phyloP scores from a whole-genome alignment of 2,888 invertebrate species.

The Ormyrus thymus region DNA sequence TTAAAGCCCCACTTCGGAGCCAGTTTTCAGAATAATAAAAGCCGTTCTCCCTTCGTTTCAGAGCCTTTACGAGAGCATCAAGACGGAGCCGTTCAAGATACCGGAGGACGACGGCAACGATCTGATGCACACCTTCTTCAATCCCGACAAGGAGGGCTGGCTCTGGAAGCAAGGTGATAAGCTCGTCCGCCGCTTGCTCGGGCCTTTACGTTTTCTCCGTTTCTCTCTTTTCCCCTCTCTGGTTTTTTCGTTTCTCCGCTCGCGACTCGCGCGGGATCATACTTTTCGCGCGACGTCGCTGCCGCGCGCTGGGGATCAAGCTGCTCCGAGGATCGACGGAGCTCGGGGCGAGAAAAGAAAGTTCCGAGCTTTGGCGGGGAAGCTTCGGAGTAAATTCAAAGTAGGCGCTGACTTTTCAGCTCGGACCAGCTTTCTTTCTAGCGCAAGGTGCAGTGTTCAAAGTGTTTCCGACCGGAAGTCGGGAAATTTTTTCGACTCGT shows the following conservation, averaged over 20 bases:
- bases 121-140: conserved; percentile 99
- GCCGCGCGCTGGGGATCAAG: not conserved
- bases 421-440: conserved; percentile 4
- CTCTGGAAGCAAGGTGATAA: conserved; percentile 94
- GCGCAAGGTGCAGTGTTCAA: not conserved
- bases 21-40: conserved; percentile 21
- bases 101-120: conserved; percentile 99
- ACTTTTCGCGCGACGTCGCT: not conserved
- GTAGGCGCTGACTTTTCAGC: not conserved
- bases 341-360: no score
- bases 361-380: no score
- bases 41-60: conserved; percentile 74
- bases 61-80: conserved; percentile 98
- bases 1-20: not conserved
- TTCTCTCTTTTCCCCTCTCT: conserved; percentile 2
- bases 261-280: not conserved
- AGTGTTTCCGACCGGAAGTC: not conserved
- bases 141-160: conserved; percentile 99
- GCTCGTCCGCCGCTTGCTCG: not conserved
- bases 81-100: conserved; percentile 99
- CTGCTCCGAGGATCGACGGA: no score
- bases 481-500: not conserved
- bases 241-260: not conserved
- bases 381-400: not conserved
- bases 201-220: not conserved